Base-by-base conservation (phyloP, 2,113 vertebrate species). In the Sarotherodon lohbergeri region DNA sequence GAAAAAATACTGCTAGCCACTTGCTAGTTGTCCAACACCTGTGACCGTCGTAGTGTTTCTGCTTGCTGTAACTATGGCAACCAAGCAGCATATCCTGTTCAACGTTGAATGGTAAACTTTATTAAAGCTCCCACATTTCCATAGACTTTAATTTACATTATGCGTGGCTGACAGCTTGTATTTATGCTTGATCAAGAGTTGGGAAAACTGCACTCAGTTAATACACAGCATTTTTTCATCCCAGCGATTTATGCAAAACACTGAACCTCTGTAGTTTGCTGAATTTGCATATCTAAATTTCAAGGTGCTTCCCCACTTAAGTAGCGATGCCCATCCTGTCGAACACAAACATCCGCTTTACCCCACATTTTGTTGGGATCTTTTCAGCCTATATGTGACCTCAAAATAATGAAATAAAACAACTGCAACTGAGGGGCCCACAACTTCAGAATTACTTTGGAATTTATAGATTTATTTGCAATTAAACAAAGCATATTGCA, bases 381-480 rank as follows among this genome's bases (percentile, higher is more conserved):
- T 71, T 71, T 43, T 14, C 36, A 71, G 11, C n/a, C 36, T 24
- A 2, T 43, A 71, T 43, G 43, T 6, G 36, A 71, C 66, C 39
- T 27, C 22, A 73, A 46, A 27, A 71, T 43, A 24, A 71, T 16
- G 3, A 41, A 2, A 12, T 8, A 24, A 82, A 34, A 39, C 13
- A 52, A 22, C 14, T n/a, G 12, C n/a, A 57, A 24, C 13, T 6
- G 12, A 39, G 19, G 34, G 61, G 11, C 0, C 11, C 14, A 22
- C 56, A 85, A 11, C 41, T 24, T 48, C 29, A 14, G 8, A 3
- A 43, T 1, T 0, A 36, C 52, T 24, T 24, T 12, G 27, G 11
- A 56, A 71, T 59, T 46, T 43, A 71, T 29, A 68, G 12, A 90
- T 94, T 93, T 91, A 92, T 90, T 92, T 79, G 24, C 24, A 55